Base-by-base conservation (phyloP, 2,888 invertebrate species). In the Epirrhoe tristata region DNA sequence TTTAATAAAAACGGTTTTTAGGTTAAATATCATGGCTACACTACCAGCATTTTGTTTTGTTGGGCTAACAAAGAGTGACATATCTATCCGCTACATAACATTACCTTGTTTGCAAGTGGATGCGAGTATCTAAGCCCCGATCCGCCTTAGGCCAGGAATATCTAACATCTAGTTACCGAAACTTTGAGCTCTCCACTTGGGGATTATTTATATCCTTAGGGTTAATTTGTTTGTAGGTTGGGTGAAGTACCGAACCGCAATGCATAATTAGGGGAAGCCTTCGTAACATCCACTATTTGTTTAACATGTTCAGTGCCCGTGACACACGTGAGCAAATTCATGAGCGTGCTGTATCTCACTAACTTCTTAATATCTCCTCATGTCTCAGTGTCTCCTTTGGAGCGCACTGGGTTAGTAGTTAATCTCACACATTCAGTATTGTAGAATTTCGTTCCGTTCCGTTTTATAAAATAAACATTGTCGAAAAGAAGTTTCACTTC, bases 141-240 rank as follows among this genome's bases (percentile, higher is more conserved):
- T 58, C 63, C 59, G 69, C 72, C 74, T 67, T 55, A 67, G 70
- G 72, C 63, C 69, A 74, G 74, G 71, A 75, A 77, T 78, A 64
- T 75, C 77, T 75, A 73, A 77, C 82, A 78, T 80, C 79, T 78
- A 77, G 77, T 78, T 77, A 77, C 69, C 57, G 67, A 73, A 74
- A 84, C 80, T 76, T 83, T 83, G 63, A 74, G 78, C 76, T 69
- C 67, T 70, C 63, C 62, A 63, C 67, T 67, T 50, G 54, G 70
- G 71, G 80, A 79, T 79, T 81, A 81, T 81, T 81, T 80, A 83
- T 81, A 73, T 69, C 72, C 71, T 67, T 72, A 66, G 70, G 67
- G 74, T 73, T 79, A 81, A 82, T 83, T 83, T 81, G 81, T 78
- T 81, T 80, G 78, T 75, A 73, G 64, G 56, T 69, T 76, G 75